Evolutionary conservation across 2,888 invertebrate species (phyloP).

Genomic region (Catonia carolina): DNA sequence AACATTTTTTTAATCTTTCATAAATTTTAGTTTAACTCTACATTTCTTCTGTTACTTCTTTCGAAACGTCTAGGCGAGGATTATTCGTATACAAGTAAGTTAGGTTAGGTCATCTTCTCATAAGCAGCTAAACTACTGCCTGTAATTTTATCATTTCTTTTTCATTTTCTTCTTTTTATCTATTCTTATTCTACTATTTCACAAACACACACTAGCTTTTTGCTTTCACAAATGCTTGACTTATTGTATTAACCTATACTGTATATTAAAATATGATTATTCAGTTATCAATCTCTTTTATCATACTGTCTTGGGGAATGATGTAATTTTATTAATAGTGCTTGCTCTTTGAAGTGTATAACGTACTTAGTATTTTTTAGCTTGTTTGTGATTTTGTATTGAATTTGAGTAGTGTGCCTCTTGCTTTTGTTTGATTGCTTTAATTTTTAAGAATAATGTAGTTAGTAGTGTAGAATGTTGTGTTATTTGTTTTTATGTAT

Average conservation of each 20-base stretch:
- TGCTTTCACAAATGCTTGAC: constrained; percentile 7
- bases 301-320: constrained; percentile 8
- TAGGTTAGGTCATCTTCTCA: constrained; percentile 35
- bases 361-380: too few relatives aligned
- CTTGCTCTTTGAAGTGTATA: not conserved
- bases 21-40: constrained; percentile 4
- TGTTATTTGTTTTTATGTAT: too few relatives aligned
- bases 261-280: too few relatives aligned
- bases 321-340: not conserved
- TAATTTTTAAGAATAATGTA: too few relatives aligned
- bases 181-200: not conserved
- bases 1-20: too few relatives aligned
- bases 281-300: too few relatives aligned
- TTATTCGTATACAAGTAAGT: constrained; percentile 59
- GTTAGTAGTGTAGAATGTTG: too few relatives aligned
- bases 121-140: constrained; percentile 12
- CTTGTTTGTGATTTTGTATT: too few relatives aligned
- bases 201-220: constrained; percentile 5
- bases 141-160: constrained; percentile 10
- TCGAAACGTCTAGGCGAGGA: constrained; percentile 50
- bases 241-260: not conserved
- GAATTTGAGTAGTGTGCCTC: too few relatives aligned
- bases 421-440: too few relatives aligned
- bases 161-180: constrained; percentile 11
- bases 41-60: constrained; percentile 31